Conservation (phyloP, 1,140 invertebrate genomes). For the Ips typographus region DNA sequence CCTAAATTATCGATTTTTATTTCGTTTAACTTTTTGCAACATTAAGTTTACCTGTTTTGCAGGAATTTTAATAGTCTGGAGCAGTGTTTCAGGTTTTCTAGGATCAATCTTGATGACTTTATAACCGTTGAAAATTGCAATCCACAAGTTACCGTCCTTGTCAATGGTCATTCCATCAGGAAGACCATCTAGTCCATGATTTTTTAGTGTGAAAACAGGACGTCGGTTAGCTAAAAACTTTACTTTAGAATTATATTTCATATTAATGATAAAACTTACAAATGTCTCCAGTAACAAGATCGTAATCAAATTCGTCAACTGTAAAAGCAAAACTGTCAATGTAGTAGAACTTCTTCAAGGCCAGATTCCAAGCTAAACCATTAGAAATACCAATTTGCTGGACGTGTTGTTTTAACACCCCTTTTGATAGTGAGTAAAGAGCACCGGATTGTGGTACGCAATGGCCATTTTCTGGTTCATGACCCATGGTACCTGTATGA, state of each 20-base stretch:
- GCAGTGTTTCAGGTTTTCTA: constrained; percentile 46
- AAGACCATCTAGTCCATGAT: constrained; percentile 45
- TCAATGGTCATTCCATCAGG: constrained; percentile 75
- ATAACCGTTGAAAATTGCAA: constrained; percentile 58
- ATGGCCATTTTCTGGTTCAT: constrained; percentile 36
- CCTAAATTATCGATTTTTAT: constrained; percentile 51
- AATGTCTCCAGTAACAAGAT: constrained; percentile 65
- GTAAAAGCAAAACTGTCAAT: constrained; percentile 68
- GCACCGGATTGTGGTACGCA: constrained; percentile 35
- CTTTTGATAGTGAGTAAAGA: constrained; percentile 36
- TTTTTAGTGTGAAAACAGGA: constrained; percentile 40
- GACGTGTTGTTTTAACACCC: constrained; percentile 43
- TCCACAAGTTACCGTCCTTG: constrained; percentile 64
- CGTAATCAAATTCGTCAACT: constrained; percentile 73
- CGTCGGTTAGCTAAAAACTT: constrained; percentile 40
- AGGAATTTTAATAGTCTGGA: constrained; percentile 44
- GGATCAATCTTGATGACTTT: constrained; percentile 48
- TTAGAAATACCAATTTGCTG: constrained; percentile 71
- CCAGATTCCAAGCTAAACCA: constrained; percentile 74
- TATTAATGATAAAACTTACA: constrained; percentile 55
- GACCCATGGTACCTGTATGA: constrained; percentile 43
- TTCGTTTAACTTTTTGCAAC: neutral
- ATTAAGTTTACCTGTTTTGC: constrained; percentile 44
- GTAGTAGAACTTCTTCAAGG: constrained; percentile 71
- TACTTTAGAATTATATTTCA: neutral